Percentiles rank a stretch among this genome's conserved stretches.
Conservation (phyloP, 1,140 invertebrate species). For the Akabosia matsudoensis region DNA sequence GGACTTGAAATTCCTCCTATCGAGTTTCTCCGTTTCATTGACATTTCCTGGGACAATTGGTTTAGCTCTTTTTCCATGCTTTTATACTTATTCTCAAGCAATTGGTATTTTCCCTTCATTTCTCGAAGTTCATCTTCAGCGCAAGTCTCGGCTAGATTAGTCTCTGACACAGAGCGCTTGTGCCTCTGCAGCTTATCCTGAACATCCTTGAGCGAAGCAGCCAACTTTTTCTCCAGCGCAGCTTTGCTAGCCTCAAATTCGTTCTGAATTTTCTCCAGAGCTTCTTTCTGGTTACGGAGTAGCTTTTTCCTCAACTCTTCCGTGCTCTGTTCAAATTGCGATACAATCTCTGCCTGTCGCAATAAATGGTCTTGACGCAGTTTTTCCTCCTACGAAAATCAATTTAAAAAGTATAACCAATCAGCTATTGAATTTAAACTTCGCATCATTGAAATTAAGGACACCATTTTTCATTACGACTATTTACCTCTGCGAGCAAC, state of each 20-base stretch:
- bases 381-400: constrained; percentile 1
- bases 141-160: neutral
- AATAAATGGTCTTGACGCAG: neutral
- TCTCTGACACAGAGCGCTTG: neutral
- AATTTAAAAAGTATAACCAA: neutral
- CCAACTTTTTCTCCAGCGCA: neutral
- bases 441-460: too few species aligned
- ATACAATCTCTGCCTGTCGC: neutral
- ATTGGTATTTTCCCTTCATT: constrained; percentile 29
- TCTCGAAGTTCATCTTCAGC: neutral
- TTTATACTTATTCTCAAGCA: constrained; percentile 36
- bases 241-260: constrained; percentile 18
- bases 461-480: neutral
- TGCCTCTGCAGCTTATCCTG: neutral
- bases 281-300: constrained; percentile 19
- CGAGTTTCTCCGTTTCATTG: neutral
- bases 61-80: constrained; percentile 23
- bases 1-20: neutral
- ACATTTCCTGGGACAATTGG: neutral
- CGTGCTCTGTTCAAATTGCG: constrained; percentile 24
- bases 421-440: too few species aligned
- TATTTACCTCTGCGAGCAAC: constrained; percentile 18
- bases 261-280: constrained; percentile 7
- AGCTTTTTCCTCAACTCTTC: constrained; percentile 24
- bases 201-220: constrained; percentile 2